Percentiles rank a stretch among this genome's conserved stretches.
Conservation (phyloP, 2,797 vertebrate genomes). For the Oophaga sylvatica region DNA sequence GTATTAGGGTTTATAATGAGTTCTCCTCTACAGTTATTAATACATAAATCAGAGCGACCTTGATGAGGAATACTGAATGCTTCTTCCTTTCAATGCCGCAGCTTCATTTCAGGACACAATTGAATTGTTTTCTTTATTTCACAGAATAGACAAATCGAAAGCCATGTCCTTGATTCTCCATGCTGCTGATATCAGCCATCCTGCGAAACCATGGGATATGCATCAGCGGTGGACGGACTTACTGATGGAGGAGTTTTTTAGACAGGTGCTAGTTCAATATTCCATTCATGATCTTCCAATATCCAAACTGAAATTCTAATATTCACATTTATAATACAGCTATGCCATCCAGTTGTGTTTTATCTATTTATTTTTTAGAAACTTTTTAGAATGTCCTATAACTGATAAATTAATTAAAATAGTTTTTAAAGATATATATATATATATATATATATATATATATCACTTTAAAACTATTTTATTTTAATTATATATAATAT, state of each 20-base stretch:
- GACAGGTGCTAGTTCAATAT: slow-evolving; percentile 82
- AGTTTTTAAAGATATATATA: too few relatives aligned
- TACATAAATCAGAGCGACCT: neutral
- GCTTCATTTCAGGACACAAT: slow-evolving; percentile 66
- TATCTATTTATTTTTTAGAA: neutral
- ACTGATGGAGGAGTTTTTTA: slow-evolving; percentile 98
- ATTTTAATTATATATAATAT: too few relatives aligned
- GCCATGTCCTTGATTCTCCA: slow-evolving; percentile 97
- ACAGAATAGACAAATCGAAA: slow-evolving; percentile 94
- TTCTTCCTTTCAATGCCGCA: slow-evolving; percentile 22
- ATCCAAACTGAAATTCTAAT: neutral
- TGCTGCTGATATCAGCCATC: slow-evolving; percentile 97
- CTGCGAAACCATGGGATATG: slow-evolving; percentile 91
- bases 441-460: too few relatives aligned
- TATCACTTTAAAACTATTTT: too few relatives aligned
- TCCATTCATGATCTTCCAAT: slow-evolving; percentile 36
- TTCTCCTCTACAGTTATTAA: neutral
- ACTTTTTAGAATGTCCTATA: neutral
- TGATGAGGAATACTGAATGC: slow-evolving; percentile 5
- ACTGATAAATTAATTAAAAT: neutral
- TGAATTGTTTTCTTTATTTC: slow-evolving; percentile 69
- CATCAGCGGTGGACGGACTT: slow-evolving; percentile 96
- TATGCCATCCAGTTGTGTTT: too few relatives aligned
- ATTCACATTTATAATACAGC: neutral
- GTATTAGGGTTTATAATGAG: neutral